phyloP scores from a whole-genome alignment of 1,140 invertebrate species.

The Paracyclopina nana region DNA sequence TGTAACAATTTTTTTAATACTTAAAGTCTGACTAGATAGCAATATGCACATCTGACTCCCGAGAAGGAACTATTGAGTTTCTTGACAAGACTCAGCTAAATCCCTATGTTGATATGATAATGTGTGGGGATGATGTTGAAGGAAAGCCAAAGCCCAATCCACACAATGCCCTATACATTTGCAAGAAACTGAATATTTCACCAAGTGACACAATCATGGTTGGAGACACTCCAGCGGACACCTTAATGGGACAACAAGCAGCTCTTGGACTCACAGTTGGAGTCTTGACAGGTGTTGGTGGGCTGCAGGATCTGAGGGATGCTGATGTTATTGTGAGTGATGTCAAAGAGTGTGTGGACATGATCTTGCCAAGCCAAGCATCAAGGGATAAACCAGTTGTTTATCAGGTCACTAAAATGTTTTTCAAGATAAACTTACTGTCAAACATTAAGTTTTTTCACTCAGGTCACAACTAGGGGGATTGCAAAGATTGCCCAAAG shows the following conservation, averaged over 20 bases:
- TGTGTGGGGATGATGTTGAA: slow-evolving; percentile 14
- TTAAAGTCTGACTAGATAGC: no score
- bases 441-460: no score
- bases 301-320: slow-evolving; percentile 2
- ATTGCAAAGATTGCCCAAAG: slow-evolving; percentile 4
- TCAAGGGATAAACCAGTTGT: no score
- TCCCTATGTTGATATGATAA: slow-evolving; percentile 8
- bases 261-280: slow-evolving; percentile 12
- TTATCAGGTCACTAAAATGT: no score
- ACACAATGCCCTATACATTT: slow-evolving; percentile 15
- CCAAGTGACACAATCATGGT: slow-evolving; percentile 12
- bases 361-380: background rate
- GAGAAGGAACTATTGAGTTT: slow-evolving; percentile 13
- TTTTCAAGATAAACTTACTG: no score
- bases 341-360: slow-evolving; percentile 6
- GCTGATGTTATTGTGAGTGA: slow-evolving; percentile 15
- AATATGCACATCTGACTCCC: slow-evolving; percentile 16
- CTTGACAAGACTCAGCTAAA: background rate
- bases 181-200: slow-evolving; percentile 6
- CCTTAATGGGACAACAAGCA: slow-evolving; percentile 15
- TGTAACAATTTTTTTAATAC: no score
- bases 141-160: slow-evolving; percentile 14
- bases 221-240: slow-evolving; percentile 16
- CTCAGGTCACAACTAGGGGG: slow-evolving; percentile 2
- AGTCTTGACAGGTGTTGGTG: slow-evolving; percentile 11